These are phyloP conservation scores for Morelia viridis DNA, from an alignment of 2,797 vertebrate species.

Conservation along the genomic window DNA sequence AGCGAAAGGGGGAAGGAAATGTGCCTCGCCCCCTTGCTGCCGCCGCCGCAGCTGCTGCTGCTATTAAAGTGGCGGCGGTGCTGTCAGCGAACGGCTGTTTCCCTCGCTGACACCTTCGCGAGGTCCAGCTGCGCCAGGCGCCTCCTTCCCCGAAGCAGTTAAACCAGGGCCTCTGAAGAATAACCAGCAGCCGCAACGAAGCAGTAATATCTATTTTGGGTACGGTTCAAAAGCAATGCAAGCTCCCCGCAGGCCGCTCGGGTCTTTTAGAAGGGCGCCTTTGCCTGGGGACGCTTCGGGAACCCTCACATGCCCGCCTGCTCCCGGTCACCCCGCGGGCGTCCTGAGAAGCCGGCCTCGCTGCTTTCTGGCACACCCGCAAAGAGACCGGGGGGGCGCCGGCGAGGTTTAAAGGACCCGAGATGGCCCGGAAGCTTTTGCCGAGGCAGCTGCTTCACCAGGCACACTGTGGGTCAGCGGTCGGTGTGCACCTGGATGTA, in stretches of 20 bases:
- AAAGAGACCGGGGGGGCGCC: neutral
- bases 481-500: neutral
- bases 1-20: neutral
- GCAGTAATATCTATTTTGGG: neutral
- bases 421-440: neutral
- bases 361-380: neutral
- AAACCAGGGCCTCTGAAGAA: neutral
- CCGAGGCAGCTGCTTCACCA: neutral
- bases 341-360: neutral
- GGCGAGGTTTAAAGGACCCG: neutral
- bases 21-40: neutral
- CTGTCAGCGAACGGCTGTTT: neutral
- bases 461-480: neutral
- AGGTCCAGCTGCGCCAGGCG: too few relatives aligned
- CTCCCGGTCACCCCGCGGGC: neutral
- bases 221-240: neutral
- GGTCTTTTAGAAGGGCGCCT: neutral
- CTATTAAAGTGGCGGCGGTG: neutral
- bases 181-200: neutral
- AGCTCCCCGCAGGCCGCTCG: too few relatives aligned
- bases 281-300: neutral
- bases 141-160: neutral
- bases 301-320: neutral
- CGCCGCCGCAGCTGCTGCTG: neutral
- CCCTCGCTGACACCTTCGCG: neutral